Percentiles rank a stretch among this genome's conserved stretches.
Conservation (phyloP, 2,797 vertebrate species). For the Bryconaethiops microstoma region DNA sequence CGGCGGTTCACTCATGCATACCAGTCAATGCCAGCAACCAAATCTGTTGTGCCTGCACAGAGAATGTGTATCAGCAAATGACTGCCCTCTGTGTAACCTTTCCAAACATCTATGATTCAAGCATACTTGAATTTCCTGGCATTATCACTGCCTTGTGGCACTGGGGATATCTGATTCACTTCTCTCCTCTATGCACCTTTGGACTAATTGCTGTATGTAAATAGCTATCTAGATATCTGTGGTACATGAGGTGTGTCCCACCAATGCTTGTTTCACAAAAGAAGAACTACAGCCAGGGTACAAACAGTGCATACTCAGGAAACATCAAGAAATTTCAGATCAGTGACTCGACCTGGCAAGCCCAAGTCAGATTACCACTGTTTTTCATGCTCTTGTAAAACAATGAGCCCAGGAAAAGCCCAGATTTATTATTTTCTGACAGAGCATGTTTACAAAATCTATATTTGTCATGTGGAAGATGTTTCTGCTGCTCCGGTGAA, state of each 20-base stretch:
- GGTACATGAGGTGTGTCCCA: background rate
- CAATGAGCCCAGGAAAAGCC: constrained; percentile 4
- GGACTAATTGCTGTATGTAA: background rate
- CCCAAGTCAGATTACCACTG: background rate
- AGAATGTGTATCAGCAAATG: background rate
- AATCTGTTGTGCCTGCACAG: background rate
- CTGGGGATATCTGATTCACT: background rate
- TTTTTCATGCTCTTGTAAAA: constrained; percentile 24
- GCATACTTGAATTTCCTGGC: background rate
- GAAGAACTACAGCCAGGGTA: too few species aligned
- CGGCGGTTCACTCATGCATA: constrained; percentile 4
- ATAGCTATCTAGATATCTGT: background rate
- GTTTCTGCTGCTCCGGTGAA: constrained; percentile 3
- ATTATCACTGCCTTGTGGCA: background rate
- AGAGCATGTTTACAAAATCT: constrained; percentile 15
- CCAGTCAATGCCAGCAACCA: constrained; percentile 11
- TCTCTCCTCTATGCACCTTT: background rate
- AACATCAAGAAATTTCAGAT: constrained; percentile 11
- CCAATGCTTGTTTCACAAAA: background rate
- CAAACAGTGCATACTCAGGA: constrained; percentile 12
- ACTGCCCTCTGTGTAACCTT: background rate
- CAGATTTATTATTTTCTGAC: constrained; percentile 23
- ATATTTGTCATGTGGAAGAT: background rate
- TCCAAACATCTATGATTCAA: background rate
- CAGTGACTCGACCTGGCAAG: background rate